Evolutionary conservation across 2,797 vertebrate genomes (phyloP), one percentile per base, ranked within the genome.

Genomic region (Cichlasoma orientale): DNA sequence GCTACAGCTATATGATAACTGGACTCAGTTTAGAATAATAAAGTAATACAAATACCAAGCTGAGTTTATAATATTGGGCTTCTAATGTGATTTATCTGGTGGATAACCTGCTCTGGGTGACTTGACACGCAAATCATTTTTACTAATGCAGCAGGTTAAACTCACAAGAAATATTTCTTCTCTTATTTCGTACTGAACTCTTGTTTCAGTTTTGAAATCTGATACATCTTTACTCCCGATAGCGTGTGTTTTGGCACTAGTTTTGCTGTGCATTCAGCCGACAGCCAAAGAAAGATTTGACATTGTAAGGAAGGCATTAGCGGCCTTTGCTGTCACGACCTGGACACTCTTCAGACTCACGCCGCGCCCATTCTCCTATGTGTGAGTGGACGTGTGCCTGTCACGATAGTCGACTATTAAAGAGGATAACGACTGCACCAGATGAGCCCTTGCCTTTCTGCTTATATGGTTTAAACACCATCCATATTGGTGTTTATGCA

Each of bases 51-150:
- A 63, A 0, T 44, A 44, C 23, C 14, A 44, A 27, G 10, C 47
- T 27, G 23, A 12, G 14, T 66, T 66, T 47, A 66, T 47, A 18
- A 47, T 27, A 47, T 19, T 44, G 38, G 38, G 47, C 61, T 27
- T 27, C 0, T 21, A 87, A 88, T 90, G 69, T 93, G 93, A 95
- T 95, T 94, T 92, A 94, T 94, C 89, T 86, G 82, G 77, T 84
- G 82, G 81, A 82, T 89, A 90, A 86, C 84, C 80, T 78, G 87
- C 86, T 84, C 80, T 79, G 85, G 90, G 89, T 89, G 82, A 94
- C 91, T 92, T 87, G 80, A 85, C 84, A 89, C 90, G 90, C 89
- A 95, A 94, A 95, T 95, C 93, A 91, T 90, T 86, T 82, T 27
- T 69, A 87, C 87, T 80, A 88, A 76, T 82, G 69, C 80, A 70